Percentiles rank a stretch among this genome's conserved stretches.
phyloP scores from a whole-genome alignment of 2,113 vertebrate genomes.

The Etheostoma spectabile region DNA sequence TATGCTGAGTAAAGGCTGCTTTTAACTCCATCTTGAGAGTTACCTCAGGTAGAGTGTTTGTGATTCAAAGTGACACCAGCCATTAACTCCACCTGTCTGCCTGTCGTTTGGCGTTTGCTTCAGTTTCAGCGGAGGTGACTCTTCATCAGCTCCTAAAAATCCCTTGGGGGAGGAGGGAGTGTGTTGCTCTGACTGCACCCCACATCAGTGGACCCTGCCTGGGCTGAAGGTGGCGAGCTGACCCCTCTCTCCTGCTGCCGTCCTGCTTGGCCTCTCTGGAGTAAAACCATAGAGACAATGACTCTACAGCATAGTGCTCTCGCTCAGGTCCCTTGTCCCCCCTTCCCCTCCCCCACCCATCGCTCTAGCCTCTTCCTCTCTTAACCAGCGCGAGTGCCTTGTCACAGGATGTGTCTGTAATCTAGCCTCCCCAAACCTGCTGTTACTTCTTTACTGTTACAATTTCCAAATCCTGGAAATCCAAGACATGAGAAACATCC shows the following conservation, averaged over 20 bases:
- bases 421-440: constrained; percentile 26
- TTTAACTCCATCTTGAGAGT: neutral
- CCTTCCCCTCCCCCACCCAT: neutral
- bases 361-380: constrained; percentile 34
- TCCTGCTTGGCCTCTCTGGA: constrained; percentile 48
- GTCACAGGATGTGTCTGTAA: constrained; percentile 58
- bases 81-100: constrained; percentile 29
- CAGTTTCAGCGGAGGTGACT: constrained; percentile 60
- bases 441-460: constrained; percentile 37
- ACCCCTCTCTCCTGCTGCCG: constrained; percentile 21
- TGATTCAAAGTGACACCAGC: constrained; percentile 30
- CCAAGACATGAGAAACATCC: neutral
- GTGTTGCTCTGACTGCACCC: constrained; percentile 22
- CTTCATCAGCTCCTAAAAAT: constrained; percentile 51
- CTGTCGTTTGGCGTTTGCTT: constrained; percentile 49
- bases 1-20: neutral
- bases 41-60: neutral
- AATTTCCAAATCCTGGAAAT: constrained; percentile 17
- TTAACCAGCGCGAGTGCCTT: constrained; percentile 75
- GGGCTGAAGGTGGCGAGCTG: constrained; percentile 36
- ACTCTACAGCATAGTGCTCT: constrained; percentile 37
- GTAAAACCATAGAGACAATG: constrained; percentile 28
- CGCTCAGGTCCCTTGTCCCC: constrained; percentile 38
- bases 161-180: constrained; percentile 18
- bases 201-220: constrained; percentile 17